These are phyloP conservation scores for Melanostoma mellinum DNA, from an alignment of 2,888 invertebrate species.

Conservation along the genomic window DNA sequence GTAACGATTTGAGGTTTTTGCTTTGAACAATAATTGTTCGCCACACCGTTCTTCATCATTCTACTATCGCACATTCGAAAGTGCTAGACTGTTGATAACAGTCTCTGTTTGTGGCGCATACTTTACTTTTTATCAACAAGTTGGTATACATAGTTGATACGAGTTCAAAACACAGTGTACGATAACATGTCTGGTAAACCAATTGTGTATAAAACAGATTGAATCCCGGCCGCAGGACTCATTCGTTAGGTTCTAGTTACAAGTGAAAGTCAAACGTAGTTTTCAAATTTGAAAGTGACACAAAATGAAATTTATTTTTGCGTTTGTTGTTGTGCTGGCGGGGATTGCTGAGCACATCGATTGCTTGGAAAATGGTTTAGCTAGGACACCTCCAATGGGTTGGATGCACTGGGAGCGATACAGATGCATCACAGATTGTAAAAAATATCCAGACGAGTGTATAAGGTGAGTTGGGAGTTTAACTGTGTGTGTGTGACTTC, in stretches of 20 bases:
- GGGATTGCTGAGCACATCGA: slow-evolving; percentile 9
- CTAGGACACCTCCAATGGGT: slow-evolving; percentile 87
- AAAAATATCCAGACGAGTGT: slow-evolving; percentile 85
- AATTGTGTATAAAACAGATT: slow-evolving; percentile 48
- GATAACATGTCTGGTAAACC: neutral
- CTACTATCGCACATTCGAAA: slow-evolving; percentile 28
- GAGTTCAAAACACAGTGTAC: slow-evolving; percentile 6
- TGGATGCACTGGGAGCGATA: slow-evolving; percentile 87
- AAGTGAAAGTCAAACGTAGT: slow-evolving; percentile 38
- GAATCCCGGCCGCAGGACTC: slow-evolving; percentile 44
- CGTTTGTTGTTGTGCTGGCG: slow-evolving; percentile 24
- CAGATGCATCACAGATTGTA: slow-evolving; percentile 85
- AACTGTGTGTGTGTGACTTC: too few relatives aligned
- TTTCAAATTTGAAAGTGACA: slow-evolving; percentile 6
- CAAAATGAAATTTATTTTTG: slow-evolving; percentile 47
- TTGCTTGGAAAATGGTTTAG: slow-evolving; percentile 84
- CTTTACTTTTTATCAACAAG: slow-evolving; percentile 28
- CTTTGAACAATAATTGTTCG: too few relatives aligned
- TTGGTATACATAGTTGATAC: slow-evolving; percentile 14
- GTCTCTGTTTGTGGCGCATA: slow-evolving; percentile 36
- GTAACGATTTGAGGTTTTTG: too few relatives aligned
- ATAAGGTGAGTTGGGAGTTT: slow-evolving; percentile 83
- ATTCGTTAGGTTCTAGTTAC: slow-evolving; percentile 45
- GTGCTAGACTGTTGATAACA: slow-evolving; percentile 60
- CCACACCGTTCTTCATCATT: too few relatives aligned